Percentiles rank a stretch among this genome's conserved stretches.
phyloP scores from a whole-genome alignment of 2,113 vertebrate genomes.

The Anhinga anhinga region DNA sequence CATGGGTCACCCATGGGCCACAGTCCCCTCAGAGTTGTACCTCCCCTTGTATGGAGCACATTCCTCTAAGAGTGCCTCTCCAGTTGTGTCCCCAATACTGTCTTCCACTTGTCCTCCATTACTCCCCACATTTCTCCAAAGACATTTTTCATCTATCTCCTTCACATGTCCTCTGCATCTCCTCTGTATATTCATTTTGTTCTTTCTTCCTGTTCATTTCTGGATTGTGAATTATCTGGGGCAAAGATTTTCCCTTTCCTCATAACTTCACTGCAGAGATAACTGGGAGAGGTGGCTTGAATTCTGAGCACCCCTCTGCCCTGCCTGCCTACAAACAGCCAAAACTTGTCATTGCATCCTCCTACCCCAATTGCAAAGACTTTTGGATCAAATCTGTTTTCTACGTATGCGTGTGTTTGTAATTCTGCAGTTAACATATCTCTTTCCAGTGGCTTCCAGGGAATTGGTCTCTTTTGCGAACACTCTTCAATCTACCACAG shows the following conservation, averaged over 20 bases:
- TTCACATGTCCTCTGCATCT: background rate
- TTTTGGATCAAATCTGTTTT: background rate
- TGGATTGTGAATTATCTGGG: background rate
- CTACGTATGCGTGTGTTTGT: rapidly evolving
- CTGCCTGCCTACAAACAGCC: background rate
- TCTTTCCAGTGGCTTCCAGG: background rate
- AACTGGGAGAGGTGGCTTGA: background rate
- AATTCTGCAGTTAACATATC: background rate
- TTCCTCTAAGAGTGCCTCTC: background rate
- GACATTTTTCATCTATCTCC: rapidly evolving
- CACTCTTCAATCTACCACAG: background rate
- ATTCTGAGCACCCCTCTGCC: background rate
- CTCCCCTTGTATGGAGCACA: background rate
- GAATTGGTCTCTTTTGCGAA: background rate
- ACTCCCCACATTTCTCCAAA: background rate
- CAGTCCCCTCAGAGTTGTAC: background rate
- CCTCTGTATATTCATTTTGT: background rate
- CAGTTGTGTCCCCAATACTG: background rate
- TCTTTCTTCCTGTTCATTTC: background rate
- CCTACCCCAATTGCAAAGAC: background rate
- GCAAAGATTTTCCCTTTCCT: background rate
- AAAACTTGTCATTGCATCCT: background rate
- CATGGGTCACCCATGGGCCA: background rate
- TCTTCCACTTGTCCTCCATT: background rate
- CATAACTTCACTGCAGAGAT: background rate